Conservation (phyloP, 2,797 vertebrate genomes). For the Myotis vivesi region DNA sequence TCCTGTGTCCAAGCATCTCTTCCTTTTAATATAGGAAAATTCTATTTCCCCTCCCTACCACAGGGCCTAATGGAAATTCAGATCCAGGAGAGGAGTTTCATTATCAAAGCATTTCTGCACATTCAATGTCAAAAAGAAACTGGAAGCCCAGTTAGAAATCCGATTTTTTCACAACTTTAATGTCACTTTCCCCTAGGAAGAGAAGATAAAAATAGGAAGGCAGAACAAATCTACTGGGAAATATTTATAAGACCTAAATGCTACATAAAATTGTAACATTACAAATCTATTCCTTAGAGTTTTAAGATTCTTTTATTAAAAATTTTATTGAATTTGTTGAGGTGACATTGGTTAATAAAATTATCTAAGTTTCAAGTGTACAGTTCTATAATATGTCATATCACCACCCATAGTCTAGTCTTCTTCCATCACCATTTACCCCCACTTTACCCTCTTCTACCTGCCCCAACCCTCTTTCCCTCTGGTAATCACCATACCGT, state of each 20-base stretch:
- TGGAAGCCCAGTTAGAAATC: constrained; percentile 17
- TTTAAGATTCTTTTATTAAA: constrained; percentile 3
- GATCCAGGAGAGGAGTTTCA: neutral
- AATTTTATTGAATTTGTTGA: neutral
- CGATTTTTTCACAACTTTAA: constrained; percentile 44
- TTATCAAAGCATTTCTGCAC: neutral
- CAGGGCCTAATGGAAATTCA: constrained; percentile 3
- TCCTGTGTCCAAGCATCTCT: neutral
- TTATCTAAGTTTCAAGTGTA: neutral
- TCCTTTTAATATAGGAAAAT: neutral
- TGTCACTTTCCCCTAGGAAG: constrained; percentile 44
- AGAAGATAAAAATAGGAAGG: constrained; percentile 51
- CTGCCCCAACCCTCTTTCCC: neutral
- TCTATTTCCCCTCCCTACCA: neutral
- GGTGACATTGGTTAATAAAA: neutral
- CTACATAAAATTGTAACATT: constrained; percentile 36
- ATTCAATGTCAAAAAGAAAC: constrained; percentile 35
- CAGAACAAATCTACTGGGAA: constrained; percentile 19
- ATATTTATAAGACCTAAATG: constrained; percentile 47
- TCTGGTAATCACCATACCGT: neutral
- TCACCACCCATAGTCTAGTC: neutral
- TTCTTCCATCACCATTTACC: neutral
- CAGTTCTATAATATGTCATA: neutral
- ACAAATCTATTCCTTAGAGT: constrained; percentile 37
- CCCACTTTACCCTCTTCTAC: neutral